A percentile compares a stretch with the other conserved stretches of the same genome.
Evolutionary conservation across 92 coral and sea anemone genomes (phyloP).

Genomic region (Metridium senile): DNA sequence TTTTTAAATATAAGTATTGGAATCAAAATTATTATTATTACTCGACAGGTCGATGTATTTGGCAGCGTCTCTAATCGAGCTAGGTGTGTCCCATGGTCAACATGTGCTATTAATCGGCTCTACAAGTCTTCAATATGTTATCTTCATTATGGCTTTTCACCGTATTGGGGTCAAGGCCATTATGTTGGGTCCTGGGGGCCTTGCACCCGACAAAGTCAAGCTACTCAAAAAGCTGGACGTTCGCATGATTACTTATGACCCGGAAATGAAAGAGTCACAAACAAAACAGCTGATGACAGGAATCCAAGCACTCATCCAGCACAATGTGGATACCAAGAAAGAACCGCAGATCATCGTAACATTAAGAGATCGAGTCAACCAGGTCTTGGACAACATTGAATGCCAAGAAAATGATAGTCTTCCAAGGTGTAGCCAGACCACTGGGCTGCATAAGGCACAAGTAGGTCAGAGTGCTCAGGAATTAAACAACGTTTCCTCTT

Average conservation of each 20-base stretch:
- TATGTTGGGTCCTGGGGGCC: not conserved
- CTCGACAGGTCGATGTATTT: not conserved
- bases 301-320: not conserved
- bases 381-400: no score
- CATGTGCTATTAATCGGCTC: not conserved
- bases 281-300: not conserved
- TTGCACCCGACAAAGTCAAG: conserved; percentile 14
- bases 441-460: no score
- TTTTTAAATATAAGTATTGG: no score
- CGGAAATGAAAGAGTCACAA: not conserved
- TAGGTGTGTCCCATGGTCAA: conserved; percentile 6
- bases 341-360: not conserved
- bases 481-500: not conserved
- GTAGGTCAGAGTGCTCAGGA: not conserved
- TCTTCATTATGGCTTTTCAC: conserved; percentile 13
- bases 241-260: not conserved
- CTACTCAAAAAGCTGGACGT: not conserved
- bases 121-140: not conserved
- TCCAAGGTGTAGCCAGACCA: no score
- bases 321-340: not conserved
- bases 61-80: conserved; percentile 2
- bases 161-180: conserved; percentile 23
- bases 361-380: not conserved
- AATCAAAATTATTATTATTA: no score
- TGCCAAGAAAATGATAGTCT: no score